Evolutionary conservation across 2,113 vertebrate species (phyloP), one percentile per base, ranked within the genome.

Genomic region (Tetraodon nigroviridis): DNA sequence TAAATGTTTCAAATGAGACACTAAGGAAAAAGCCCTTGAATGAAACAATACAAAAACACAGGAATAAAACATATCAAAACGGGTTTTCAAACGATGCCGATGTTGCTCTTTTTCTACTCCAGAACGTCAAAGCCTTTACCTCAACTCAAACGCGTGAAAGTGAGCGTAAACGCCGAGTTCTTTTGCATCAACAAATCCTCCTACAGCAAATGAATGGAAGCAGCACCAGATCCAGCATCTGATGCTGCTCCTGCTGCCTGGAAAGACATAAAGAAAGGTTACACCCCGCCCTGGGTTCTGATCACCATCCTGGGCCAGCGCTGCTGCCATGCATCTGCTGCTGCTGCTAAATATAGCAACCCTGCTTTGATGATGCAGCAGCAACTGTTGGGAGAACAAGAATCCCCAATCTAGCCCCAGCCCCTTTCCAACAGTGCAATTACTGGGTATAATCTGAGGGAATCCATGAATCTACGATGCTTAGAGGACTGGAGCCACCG

Each of bases 301-400:
- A 77, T 76, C 60, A 54, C 49, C 64, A 76, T 69, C 74, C 70
- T n/a, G 54, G 75, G 79, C 75, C 73, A 42, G 69, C 41, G 10
- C 50, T 45, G 61, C 58, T 45, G 37, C 78, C 58, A 44, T 78
- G 68, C 65, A 79, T 77, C 82, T 75, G 59, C 57, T 69, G 71
- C 69, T 45, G 67, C 69, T 45, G 67, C 87, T 90, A 89, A 90
- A 90, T 79, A 89, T 90, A 90, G 73, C 58, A 57, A 47, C 20
- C 46, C 24, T 68, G 61, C 73, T 86, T 84, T 83, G 79, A 88
- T 86, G 87, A 85, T 86, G 85, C 79, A 83, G 76, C 58, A 66
- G 79, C 65, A 75, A 82, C 64, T 82, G 82, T 61, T 73, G 72
- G 82, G 82, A 86, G 75, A 69, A 64, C 49, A 29, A 14, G 45